Evolutionary conservation across 2,888 invertebrate species (phyloP).

Genomic region (Boloria euphrosyne): DNA sequence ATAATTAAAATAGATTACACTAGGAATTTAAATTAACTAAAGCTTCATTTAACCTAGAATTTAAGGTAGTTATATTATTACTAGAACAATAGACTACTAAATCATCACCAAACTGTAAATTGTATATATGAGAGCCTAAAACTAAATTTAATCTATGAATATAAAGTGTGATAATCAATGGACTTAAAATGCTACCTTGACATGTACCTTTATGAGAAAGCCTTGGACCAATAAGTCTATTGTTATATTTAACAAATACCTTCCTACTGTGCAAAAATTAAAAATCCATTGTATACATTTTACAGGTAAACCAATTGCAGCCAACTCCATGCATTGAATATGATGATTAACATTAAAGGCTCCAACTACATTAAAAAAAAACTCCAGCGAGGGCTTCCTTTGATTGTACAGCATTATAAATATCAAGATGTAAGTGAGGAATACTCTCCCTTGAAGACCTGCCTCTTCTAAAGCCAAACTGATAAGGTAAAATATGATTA

Average conservation of each 20-base stretch:
- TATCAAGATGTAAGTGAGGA: constrained; percentile 6
- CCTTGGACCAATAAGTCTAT: constrained; percentile 7
- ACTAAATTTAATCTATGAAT: no score
- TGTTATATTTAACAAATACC: constrained; percentile 19
- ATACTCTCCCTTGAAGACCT: constrained; percentile 27
- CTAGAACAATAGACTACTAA: no score
- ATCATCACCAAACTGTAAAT: no score
- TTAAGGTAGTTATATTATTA: no score
- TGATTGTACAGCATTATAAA: background rate
- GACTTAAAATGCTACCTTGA: constrained; percentile 26
- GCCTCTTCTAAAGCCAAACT: constrained; percentile 34
- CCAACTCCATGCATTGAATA: constrained; percentile 8
- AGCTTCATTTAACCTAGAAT: no score
- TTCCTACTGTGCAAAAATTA: constrained; percentile 5
- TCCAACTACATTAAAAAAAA: constrained; percentile 30
- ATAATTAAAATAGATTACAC: no score
- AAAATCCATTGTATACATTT: background rate
- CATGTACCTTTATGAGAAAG: constrained; percentile 11
- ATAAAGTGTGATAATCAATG: constrained; percentile 1
- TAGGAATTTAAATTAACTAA: no score
- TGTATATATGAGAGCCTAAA: no score
- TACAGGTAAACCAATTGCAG: background rate
- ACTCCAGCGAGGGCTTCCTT: background rate
- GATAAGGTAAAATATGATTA: constrained; percentile 34
- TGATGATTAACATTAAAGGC: constrained; percentile 29